Conservation (phyloP, 2,113 vertebrate genomes). For the Hydrochoerus hydrochaeris region DNA sequence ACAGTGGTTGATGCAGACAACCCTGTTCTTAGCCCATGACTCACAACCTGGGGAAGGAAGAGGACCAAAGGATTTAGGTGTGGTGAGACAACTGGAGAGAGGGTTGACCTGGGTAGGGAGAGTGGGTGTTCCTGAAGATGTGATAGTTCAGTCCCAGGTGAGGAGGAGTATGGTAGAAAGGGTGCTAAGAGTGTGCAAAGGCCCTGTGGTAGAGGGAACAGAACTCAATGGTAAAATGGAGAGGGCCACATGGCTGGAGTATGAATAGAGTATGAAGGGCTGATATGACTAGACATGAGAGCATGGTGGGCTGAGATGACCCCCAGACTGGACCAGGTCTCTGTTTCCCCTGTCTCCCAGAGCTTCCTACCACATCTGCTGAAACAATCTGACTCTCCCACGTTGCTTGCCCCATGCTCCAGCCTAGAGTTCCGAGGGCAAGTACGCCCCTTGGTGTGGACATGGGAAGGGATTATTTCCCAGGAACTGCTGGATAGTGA, state of each 20-base stretch:
- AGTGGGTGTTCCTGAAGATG: not conserved
- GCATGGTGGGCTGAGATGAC: not conserved
- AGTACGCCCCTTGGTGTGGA: not conserved
- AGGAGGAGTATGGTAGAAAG: not conserved
- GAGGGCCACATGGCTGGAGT: not conserved
- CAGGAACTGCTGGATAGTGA: not conserved
- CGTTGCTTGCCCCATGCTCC: not conserved
- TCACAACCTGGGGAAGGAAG: not conserved
- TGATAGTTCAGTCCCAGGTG: not conserved
- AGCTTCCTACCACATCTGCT: not conserved
- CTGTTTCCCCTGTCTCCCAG: not conserved
- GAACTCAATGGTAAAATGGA: not conserved
- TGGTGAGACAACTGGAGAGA: not conserved
- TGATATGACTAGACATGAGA: not conserved
- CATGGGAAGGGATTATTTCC: not conserved
- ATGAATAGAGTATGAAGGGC: not conserved
- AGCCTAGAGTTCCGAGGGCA: not conserved
- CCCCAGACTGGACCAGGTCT: not conserved
- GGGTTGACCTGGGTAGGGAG: not conserved
- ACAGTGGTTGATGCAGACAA: not conserved
- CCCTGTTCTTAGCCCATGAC: not conserved
- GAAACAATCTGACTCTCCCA: not conserved
- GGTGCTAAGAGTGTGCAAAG: not conserved
- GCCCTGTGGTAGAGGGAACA: not conserved
- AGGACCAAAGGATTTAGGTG: not conserved